phyloP scores from a whole-genome alignment of 2,888 invertebrate genomes.

The Drosophila austrosaltans region DNA sequence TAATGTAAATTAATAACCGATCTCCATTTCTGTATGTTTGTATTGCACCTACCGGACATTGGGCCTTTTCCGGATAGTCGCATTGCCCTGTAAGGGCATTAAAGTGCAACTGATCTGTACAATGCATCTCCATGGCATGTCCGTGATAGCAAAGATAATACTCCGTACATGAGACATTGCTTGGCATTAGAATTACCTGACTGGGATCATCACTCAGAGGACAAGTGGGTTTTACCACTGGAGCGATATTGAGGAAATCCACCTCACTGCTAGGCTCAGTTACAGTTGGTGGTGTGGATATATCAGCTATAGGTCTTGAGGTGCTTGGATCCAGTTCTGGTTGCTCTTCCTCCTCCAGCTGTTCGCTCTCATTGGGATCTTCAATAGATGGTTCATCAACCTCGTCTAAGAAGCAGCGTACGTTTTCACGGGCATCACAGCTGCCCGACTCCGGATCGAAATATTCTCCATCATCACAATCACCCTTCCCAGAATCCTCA shows the following conservation, averaged over 20 bases:
- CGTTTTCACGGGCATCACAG: slow-evolving; percentile 73
- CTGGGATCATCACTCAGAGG: slow-evolving; percentile 74
- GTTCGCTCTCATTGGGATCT: slow-evolving; percentile 27
- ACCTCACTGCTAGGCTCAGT: slow-evolving; percentile 42
- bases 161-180: slow-evolving; percentile 72
- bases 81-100: slow-evolving; percentile 75
- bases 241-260: slow-evolving; percentile 59
- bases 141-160: slow-evolving; percentile 82
- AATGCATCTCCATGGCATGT: slow-evolving; percentile 80
- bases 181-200: slow-evolving; percentile 77
- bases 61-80: slow-evolving; percentile 78
- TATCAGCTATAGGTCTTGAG: slow-evolving; percentile 10
- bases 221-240: slow-evolving; percentile 67
- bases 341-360: slow-evolving; percentile 9
- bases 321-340: slow-evolving; percentile 25
- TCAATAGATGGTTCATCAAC: slow-evolving; percentile 48
- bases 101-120: slow-evolving; percentile 79
- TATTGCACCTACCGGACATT: slow-evolving; percentile 65
- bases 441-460: slow-evolving; percentile 67
- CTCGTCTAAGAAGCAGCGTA: slow-evolving; percentile 71
- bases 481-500: slow-evolving; percentile 69
- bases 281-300: slow-evolving; percentile 49
- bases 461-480: slow-evolving; percentile 73
- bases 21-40: background rate
- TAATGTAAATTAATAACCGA: background rate